phyloP scores from a whole-genome alignment of 2,888 invertebrate genomes.

The Apodemia hepburni region DNA sequence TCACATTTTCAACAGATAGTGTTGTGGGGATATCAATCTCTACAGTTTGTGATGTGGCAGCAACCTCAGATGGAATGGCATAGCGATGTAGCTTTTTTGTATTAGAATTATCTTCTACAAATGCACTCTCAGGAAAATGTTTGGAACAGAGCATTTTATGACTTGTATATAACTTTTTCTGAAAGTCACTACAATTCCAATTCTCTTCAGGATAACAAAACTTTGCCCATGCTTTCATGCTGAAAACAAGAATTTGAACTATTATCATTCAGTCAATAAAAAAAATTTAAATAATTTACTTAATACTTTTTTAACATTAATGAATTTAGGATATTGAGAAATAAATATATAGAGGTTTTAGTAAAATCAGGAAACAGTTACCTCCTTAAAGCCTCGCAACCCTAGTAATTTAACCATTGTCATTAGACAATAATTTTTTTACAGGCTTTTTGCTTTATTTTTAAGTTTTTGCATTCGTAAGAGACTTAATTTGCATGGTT shows the following conservation, averaged over 20 bases:
- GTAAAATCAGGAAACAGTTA: no score
- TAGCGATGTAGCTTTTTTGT: background rate
- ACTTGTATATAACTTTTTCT: background rate
- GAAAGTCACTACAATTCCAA: background rate
- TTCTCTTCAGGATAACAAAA: background rate
- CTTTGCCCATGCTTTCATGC: background rate
- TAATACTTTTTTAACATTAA: no score
- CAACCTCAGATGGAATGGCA: background rate
- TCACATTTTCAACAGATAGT: background rate
- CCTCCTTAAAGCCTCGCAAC: no score
- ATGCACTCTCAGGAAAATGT: slow-evolving; percentile 4
- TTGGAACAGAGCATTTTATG: slow-evolving; percentile 8
- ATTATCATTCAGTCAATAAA: no score
- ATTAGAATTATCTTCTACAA: background rate
- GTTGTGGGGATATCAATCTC: background rate
- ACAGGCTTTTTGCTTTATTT: no score
- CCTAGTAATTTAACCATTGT: no score
- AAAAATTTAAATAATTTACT: no score
- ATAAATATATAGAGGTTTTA: no score
- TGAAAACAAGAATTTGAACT: background rate
- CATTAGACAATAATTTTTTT: no score
- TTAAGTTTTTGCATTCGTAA: no score
- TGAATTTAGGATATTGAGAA: no score
- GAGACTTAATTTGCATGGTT: no score
- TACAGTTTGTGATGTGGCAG: background rate